Percentiles rank a stretch among this genome's conserved stretches.
Evolutionary conservation across 2,113 vertebrate species (phyloP).

Genomic region (Spea multiplicata): DNA sequence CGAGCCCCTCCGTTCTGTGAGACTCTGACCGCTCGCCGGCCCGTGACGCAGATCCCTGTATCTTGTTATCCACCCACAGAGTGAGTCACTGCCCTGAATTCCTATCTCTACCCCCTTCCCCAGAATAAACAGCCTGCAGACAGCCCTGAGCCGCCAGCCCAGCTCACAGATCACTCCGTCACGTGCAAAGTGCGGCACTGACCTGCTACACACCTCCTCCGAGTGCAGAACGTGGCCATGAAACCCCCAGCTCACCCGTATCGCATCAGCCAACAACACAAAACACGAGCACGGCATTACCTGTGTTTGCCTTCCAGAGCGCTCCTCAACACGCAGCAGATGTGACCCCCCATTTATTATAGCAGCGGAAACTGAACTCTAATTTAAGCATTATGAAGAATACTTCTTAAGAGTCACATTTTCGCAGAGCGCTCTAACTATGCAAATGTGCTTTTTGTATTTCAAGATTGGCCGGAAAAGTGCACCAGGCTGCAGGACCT

Average conservation of each 20-base stretch:
- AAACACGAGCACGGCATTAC: no score
- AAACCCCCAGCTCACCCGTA: neutral
- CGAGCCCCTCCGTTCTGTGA: neutral
- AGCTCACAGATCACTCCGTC: neutral
- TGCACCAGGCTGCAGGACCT: no score
- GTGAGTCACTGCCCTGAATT: conserved; percentile 32
- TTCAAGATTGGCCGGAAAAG: no score
- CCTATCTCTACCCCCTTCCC: conserved; percentile 13
- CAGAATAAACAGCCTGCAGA: conserved; percentile 27
- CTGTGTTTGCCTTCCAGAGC: no score
- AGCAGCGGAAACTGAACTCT: no score
- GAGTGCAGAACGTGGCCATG: neutral
- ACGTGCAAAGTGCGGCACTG: neutral
- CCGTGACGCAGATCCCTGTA: conserved; percentile 22
- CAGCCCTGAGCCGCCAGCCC: conserved; percentile 9
- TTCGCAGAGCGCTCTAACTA: no score
- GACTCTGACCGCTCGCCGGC: neutral
- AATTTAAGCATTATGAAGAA: no score
- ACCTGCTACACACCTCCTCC: neutral
- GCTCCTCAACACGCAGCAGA: no score
- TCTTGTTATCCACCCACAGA: conserved; percentile 38
- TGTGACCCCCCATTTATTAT: no score
- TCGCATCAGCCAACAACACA: no score
- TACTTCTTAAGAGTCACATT: no score
- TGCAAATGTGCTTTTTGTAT: no score